Conservation (phyloP, 2,113 vertebrate species). For the Eulacestoma nigropectus region DNA sequence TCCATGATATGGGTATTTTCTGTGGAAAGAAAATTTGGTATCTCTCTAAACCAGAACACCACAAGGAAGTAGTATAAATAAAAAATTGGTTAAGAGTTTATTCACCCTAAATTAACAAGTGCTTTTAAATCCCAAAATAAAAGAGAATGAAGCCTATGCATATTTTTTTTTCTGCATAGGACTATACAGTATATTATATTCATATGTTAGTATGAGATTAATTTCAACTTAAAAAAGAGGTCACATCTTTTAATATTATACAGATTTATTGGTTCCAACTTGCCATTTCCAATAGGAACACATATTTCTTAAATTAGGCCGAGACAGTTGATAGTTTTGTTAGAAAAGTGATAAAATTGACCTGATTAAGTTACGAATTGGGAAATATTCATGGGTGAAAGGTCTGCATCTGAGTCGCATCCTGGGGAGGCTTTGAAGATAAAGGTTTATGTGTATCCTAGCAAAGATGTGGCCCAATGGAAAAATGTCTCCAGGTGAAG, state of each 20-base stretch:
- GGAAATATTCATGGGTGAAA: neutral
- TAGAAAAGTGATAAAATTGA: neutral
- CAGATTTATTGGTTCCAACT: neutral
- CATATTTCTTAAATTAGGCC: neutral
- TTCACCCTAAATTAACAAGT: neutral
- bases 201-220: neutral
- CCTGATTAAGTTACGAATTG: neutral
- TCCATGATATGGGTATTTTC: neutral
- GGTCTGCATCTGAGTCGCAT: neutral
- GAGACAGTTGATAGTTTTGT: neutral
- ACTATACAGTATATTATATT: neutral
- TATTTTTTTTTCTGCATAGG: neutral
- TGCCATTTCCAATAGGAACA: neutral
- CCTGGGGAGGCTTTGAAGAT: neutral
- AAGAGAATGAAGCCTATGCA: neutral
- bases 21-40: neutral
- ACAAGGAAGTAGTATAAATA: neutral
- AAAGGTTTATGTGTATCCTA: neutral
- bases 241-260: neutral
- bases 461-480: neutral
- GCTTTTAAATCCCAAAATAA: neutral
- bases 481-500: neutral
- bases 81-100: neutral
- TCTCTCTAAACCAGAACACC: neutral
- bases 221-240: neutral